These are phyloP conservation scores for Clistopyga incitator DNA, from an alignment of 2,888 invertebrate genomes.

Conservation along the genomic window DNA sequence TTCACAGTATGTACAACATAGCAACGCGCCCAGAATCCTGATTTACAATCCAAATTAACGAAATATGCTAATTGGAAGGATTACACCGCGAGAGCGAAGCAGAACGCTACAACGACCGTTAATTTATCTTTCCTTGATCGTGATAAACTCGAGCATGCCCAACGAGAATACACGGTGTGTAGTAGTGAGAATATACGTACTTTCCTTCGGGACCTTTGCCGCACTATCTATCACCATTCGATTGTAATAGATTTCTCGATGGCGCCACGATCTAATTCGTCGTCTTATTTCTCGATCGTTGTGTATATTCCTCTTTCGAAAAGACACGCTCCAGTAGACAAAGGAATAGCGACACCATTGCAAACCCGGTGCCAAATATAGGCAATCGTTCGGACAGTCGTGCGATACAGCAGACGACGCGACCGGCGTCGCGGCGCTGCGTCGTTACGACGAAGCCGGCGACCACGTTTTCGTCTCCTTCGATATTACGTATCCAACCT, in stretches of 20 bases:
- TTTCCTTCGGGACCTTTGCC: not conserved
- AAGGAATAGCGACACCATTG: not conserved
- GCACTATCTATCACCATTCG: not conserved
- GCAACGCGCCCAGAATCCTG: slow-evolving; percentile 36
- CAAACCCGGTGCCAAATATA: not conserved
- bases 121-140: slow-evolving; percentile 57
- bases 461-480: not conserved
- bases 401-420: slow-evolving; percentile 8
- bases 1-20: slow-evolving; percentile 33
- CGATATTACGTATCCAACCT: slow-evolving; percentile 2
- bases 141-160: slow-evolving; percentile 48
- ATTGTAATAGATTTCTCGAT: not conserved
- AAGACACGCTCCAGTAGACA: not conserved
- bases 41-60: slow-evolving; percentile 75
- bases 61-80: slow-evolving; percentile 69
- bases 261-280: not conserved
- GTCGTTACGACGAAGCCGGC: not conserved
- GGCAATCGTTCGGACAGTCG: not conserved
- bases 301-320: not conserved
- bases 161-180: not conserved
- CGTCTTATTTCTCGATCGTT: not conserved
- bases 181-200: slow-evolving; percentile 15
- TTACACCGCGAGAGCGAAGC: slow-evolving; percentile 50
- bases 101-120: slow-evolving; percentile 51
- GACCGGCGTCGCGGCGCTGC: not conserved